Percentiles rank a stretch among this genome's conserved stretches.
These are phyloP conservation scores for Cylloceria caligata DNA, from an alignment of 2,888 invertebrate genomes.

Conservation along the genomic window DNA sequence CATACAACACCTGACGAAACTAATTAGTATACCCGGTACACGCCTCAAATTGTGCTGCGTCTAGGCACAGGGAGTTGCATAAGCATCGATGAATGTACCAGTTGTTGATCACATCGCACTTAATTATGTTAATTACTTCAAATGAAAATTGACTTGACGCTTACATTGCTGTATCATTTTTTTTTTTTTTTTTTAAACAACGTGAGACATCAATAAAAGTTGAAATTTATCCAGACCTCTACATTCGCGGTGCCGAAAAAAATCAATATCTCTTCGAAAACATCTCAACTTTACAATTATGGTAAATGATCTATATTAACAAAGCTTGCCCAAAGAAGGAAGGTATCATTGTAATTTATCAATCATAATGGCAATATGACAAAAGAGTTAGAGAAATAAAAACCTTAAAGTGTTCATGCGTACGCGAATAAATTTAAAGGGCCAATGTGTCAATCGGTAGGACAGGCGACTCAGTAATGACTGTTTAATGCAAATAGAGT, in stretches of 20 bases:
- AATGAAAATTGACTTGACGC: background rate
- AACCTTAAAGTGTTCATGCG: background rate
- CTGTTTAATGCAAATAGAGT: background rate
- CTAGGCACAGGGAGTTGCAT: constrained; percentile 1
- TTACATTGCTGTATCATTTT: background rate
- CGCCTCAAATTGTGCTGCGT: constrained; percentile 6
- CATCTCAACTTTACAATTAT: too few species aligned
- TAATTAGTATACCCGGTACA: constrained; percentile 68
- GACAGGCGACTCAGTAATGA: background rate
- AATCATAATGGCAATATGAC: background rate
- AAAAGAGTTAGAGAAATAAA: background rate
- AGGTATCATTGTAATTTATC: background rate
- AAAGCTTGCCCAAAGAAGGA: background rate
- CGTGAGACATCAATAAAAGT: too few species aligned
- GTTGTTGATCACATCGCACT: background rate
- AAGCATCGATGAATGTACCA: constrained; percentile 15
- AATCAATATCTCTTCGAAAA: too few species aligned
- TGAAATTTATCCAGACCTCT: too few species aligned
- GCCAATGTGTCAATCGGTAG: background rate
- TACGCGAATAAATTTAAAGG: background rate
- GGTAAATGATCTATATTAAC: background rate
- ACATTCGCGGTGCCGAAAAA: too few species aligned
- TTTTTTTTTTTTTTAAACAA: background rate
- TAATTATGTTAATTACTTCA: background rate
- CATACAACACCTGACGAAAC: constrained; percentile 70